Percentiles rank a stretch among this genome's conserved stretches.
phyloP scores from a whole-genome alignment of 2,888 invertebrate genomes.

The Lepeophtheirus nordmannii region DNA sequence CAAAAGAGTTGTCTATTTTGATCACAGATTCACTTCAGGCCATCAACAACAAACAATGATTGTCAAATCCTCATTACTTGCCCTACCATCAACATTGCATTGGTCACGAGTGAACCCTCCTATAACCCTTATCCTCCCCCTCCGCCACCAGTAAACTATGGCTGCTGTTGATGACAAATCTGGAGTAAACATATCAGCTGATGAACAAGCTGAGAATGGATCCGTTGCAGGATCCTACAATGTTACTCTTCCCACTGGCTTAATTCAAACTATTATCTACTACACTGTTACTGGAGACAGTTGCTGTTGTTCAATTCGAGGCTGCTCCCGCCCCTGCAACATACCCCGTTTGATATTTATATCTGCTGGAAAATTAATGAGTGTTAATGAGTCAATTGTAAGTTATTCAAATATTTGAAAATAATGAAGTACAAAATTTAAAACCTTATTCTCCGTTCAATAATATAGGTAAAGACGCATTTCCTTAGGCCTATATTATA shows the following conservation, averaged over 20 bases:
- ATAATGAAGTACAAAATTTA: too few relatives aligned
- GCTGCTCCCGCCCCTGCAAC: not conserved
- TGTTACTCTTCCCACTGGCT: not conserved
- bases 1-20: too few relatives aligned
- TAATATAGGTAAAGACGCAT: too few relatives aligned
- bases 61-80: slow-evolving; percentile 28
- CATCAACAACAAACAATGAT: slow-evolving; percentile 42
- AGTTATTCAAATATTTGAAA: too few relatives aligned
- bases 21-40: slow-evolving; percentile 21
- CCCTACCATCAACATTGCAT: not conserved
- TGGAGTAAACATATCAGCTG: not conserved
- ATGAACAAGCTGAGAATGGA: not conserved
- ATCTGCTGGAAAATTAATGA: too few relatives aligned
- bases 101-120: not conserved
- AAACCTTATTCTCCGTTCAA: too few relatives aligned
- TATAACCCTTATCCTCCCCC: slow-evolving; percentile 37
- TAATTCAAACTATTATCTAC: not conserved
- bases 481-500: too few relatives aligned
- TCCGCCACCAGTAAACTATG: slow-evolving; percentile 50
- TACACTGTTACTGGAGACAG: not conserved
- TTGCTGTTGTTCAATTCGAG: not conserved
- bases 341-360: too few relatives aligned
- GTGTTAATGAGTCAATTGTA: too few relatives aligned
- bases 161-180: not conserved
- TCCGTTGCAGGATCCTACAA: not conserved